phyloP scores from a whole-genome alignment of 2,888 invertebrate species.

The Spodoptera picta region DNA sequence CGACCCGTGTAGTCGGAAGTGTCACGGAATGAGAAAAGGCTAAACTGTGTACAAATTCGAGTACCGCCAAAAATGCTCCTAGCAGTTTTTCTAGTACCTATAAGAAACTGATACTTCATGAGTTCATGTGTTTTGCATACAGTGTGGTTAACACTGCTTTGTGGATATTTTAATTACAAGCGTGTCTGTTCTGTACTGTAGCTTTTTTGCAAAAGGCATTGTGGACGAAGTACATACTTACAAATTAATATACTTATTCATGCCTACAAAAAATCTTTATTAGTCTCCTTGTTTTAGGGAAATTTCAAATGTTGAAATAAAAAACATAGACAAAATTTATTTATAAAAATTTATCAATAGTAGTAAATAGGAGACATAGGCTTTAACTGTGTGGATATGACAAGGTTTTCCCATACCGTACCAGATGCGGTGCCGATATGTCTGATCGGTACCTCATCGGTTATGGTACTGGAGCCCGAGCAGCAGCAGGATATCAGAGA shows the following conservation, averaged over 20 bases:
- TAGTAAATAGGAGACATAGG: neutral
- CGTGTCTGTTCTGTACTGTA: too few species aligned
- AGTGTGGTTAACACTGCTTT: too few species aligned
- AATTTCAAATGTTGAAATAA: too few species aligned
- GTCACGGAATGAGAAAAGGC: slow-evolving; percentile 34
- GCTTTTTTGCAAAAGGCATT: too few species aligned
- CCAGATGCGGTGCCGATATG: slow-evolving; percentile 44
- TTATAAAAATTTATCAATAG: too few species aligned
- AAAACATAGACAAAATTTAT: too few species aligned
- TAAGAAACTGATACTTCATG: too few species aligned
- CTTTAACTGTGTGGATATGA: slow-evolving; percentile 1
- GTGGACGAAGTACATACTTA: too few species aligned
- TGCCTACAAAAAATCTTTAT: neutral
- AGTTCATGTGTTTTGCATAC: too few species aligned
- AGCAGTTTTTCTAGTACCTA: too few species aligned
- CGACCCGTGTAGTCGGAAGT: slow-evolving; percentile 41
- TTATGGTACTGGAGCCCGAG: slow-evolving; percentile 35
- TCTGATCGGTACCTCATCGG: slow-evolving; percentile 40
- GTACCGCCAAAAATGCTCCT: slow-evolving; percentile 1
- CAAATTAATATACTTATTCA: neutral
- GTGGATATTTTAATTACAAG: too few species aligned
- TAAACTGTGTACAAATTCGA: slow-evolving; percentile 35
- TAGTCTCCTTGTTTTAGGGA: too few species aligned
- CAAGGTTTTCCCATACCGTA: slow-evolving; percentile 23
- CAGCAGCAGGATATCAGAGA: slow-evolving; percentile 2